Conservation (phyloP, 2,888 invertebrate species). For the Schizaphis graminum region DNA sequence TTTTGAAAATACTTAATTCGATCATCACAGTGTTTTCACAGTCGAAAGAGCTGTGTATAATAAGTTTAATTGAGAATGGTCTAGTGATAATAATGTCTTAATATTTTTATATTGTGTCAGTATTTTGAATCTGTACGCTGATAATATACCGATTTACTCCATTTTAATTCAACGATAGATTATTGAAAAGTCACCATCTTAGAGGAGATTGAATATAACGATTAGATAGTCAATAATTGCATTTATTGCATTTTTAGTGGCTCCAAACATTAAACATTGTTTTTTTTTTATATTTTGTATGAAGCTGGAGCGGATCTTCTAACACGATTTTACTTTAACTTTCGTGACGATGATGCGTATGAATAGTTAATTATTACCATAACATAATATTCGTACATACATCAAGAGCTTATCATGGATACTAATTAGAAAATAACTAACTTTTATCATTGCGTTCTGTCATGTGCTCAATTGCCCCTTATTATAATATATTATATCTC, state of each 20-base stretch:
- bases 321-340: background rate
- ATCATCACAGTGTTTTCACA: background rate
- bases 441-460: background rate
- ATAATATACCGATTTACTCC: background rate
- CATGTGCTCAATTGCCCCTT: background rate
- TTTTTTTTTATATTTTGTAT: background rate
- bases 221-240: background rate
- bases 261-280: background rate
- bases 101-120: background rate
- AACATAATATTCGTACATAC: background rate
- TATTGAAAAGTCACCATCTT: background rate
- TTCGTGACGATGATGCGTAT: background rate
- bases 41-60: background rate
- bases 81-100: background rate
- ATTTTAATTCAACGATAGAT: background rate
- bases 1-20: background rate
- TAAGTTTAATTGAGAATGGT: background rate
- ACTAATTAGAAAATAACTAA: background rate
- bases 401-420: background rate
- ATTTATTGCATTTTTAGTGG: background rate
- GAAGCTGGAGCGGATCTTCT: background rate
- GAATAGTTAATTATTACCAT: background rate
- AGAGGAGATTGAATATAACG: background rate
- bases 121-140: background rate
- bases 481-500: background rate